Evolutionary conservation across 2,797 vertebrate species (phyloP), one percentile per base, ranked within the genome.

Genomic region (Vireo griseus): DNA sequence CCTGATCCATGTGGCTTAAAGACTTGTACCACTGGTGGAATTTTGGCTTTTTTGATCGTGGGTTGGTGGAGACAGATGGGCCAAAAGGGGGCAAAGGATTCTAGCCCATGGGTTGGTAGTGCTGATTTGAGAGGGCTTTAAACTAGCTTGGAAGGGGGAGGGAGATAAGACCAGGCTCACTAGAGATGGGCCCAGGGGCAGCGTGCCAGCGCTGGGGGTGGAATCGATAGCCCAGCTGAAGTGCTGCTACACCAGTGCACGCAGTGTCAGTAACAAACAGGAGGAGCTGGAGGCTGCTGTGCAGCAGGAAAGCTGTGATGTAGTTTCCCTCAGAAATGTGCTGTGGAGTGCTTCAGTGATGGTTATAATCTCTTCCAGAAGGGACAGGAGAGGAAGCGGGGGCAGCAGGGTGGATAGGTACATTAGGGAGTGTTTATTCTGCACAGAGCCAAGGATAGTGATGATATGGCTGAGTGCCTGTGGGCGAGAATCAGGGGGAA

Each of bases 331-430:
- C 44, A 13, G 44, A 63, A n/a, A 2, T 9, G 51, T 22, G 21
- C 42, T 50, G 42, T 18, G 48, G 31, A 50, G 35, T 16, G 35
- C 44, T 59, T n/a, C 47, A 13, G 2, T 31, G 50, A 6, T 28
- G 22, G 50, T 17, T 31, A 16, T 6, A 19, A 44, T 13, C 33
- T 45, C 59, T 29, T 40, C 6, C 21, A 26, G 48, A 35, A 35
- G 40, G 25, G 48, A 26, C 0, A 2, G 21, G 20, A 0, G 0
- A 66, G 25, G 52, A 33, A 29, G 45, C 33, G 66, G 20, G 39
- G 20, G 33, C 51, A 66, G 67, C 13, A 29, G 51, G 11, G 45
- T 58, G 58, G 24, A 20, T 73, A 14, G 37, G 75, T 31, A 4
- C 25, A 2, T 59, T 19, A 33, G 33, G 33, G 33, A 40, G 19